Percentiles rank a stretch among this genome's conserved stretches.
Conservation (phyloP, 2,113 vertebrate genomes). For the Eolophus roseicapilla region DNA sequence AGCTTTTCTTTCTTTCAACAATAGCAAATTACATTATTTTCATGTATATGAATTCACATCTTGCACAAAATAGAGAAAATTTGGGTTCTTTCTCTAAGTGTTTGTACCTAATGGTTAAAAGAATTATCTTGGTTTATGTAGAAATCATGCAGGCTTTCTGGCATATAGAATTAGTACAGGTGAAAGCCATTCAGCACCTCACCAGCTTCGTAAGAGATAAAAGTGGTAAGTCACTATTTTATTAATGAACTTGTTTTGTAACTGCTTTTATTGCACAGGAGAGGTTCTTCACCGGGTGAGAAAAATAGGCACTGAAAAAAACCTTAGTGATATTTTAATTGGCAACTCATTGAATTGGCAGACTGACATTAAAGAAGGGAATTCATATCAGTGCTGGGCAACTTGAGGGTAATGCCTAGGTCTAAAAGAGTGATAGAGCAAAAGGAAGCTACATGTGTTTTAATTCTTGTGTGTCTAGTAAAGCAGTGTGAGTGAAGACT, state of each 20-base stretch:
- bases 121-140: conserved; percentile 13
- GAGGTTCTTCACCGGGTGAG: neutral
- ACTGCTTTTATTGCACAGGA: neutral
- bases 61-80: neutral
- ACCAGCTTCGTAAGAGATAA: conserved; percentile 19
- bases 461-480: neutral
- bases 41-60: neutral
- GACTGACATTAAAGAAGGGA: neutral
- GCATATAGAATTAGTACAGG: conserved; percentile 66
- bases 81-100: neutral
- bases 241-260: neutral
- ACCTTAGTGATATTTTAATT: neutral
- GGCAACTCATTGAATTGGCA: neutral
- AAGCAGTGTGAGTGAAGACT: neutral
- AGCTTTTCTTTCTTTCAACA: neutral
- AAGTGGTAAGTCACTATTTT: conserved; percentile 57
- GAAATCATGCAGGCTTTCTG: conserved; percentile 73
- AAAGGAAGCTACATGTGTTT: neutral
- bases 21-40: neutral
- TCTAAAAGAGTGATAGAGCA: neutral
- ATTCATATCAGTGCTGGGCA: neutral
- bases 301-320: neutral
- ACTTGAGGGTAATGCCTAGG: neutral
- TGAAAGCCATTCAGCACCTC: conserved; percentile 62
- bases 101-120: neutral